Percentiles rank a stretch among this genome's conserved stretches.
Evolutionary conservation across 2,888 invertebrate species (phyloP).

Genomic region (Nephrotoma appendiculata): DNA sequence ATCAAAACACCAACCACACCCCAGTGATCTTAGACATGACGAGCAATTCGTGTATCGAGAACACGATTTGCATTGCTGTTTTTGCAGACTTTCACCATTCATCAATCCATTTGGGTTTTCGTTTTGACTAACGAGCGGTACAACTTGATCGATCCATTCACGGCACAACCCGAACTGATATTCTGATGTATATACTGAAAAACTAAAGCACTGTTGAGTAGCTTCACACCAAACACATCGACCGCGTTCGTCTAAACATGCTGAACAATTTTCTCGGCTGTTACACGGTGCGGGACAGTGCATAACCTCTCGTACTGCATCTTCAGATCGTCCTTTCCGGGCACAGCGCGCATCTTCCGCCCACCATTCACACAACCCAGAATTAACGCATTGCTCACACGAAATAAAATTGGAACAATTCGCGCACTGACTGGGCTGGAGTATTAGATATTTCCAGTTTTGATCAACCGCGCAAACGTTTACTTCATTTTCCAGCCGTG

Average conservation of each 20-base stretch:
- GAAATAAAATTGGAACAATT: conserved; percentile 82
- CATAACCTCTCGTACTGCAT: conserved; percentile 44
- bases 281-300: conserved; percentile 75
- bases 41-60: conserved; percentile 60
- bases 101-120: neutral
- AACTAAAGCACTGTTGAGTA: conserved; percentile 81
- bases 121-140: conserved; percentile 29
- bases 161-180: conserved; percentile 87
- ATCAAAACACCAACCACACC: conserved; percentile 92
- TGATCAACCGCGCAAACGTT: conserved; percentile 35
- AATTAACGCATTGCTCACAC: conserved; percentile 66
- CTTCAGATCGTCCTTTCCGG: conserved; percentile 55
- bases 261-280: conserved; percentile 56
- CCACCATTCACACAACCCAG: conserved; percentile 86
- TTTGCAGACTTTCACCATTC: conserved; percentile 24
- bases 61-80: conserved; percentile 69
- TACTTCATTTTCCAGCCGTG: conserved; percentile 51
- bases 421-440: conserved; percentile 68
- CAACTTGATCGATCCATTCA: conserved; percentile 81
- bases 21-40: conserved; percentile 64
- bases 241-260: conserved; percentile 71
- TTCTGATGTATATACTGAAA: conserved; percentile 89
- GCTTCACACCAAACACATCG: conserved; percentile 95
- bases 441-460: conserved; percentile 62
- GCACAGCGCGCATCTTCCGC: conserved; percentile 76